These are phyloP conservation scores for Salminus brasiliensis DNA, from an alignment of 2,113 vertebrate genomes.

Conservation along the genomic window DNA sequence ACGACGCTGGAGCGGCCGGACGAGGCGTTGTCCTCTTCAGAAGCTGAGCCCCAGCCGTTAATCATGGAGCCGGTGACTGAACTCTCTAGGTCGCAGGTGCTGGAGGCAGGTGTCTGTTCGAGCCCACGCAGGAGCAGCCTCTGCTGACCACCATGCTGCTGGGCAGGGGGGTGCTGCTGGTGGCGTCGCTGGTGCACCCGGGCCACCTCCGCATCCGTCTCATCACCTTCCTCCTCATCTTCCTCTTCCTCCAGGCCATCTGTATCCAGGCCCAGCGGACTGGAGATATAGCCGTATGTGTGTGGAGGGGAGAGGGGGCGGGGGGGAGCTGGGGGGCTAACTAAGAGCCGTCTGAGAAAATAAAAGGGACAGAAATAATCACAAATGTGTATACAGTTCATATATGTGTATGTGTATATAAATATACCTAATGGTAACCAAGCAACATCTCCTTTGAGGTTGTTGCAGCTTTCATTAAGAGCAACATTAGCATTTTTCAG, in stretches of 20 bases:
- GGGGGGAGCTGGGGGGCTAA: constrained; percentile 91
- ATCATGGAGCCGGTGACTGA: constrained; percentile 99
- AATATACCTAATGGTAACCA: too few relatives aligned
- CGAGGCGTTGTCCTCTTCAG: constrained; percentile 95
- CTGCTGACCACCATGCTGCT: constrained; percentile 75
- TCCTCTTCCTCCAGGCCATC: constrained; percentile 88
- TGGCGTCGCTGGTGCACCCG: constrained; percentile 87
- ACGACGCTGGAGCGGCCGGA: constrained; percentile 92
- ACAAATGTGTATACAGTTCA: neutral
- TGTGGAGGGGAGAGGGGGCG: constrained; percentile 91
- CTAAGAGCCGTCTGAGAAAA: constrained; percentile 82
- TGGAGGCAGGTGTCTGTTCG: constrained; percentile 96
- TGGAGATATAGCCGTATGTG: constrained; percentile 95
- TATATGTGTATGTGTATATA: too few relatives aligned
- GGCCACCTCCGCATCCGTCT: constrained; percentile 89
- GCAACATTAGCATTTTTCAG: too few relatives aligned
- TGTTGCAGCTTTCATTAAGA: too few relatives aligned
- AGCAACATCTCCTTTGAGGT: too few relatives aligned
- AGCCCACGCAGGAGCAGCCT: constrained; percentile 89
- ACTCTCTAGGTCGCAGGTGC: constrained; percentile 95
- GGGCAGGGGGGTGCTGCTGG: constrained; percentile 69
- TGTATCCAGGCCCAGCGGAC: constrained; percentile 92
- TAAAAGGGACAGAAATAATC: neutral
- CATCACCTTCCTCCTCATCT: constrained; percentile 71
- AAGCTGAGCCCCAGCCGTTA: constrained; percentile 98